Conservation (phyloP, 2,888 invertebrate species). For the Tuberolachnus salignus region DNA sequence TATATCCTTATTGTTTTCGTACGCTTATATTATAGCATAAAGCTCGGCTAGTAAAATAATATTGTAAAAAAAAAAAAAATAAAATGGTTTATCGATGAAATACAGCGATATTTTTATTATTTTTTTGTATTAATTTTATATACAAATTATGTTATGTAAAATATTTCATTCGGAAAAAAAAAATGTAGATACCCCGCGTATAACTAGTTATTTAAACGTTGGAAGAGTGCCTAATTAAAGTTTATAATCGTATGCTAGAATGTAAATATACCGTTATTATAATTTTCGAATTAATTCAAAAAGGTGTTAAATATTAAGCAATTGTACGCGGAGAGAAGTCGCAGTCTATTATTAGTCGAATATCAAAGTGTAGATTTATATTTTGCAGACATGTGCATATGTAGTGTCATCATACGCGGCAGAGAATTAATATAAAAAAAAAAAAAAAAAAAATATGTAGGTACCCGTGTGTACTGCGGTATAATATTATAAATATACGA, state of each 20-base stretch:
- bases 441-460: too few species aligned
- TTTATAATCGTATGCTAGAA: not conserved
- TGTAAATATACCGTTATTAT: constrained; percentile 18
- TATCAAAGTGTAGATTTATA: too few species aligned
- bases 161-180: constrained; percentile 13
- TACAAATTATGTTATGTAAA: not conserved
- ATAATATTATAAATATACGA: too few species aligned
- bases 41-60: too few species aligned
- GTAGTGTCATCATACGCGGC: too few species aligned
- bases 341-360: constrained; percentile 2
- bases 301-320: constrained; percentile 5
- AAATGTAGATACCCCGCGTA: not conserved
- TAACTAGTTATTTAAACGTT: constrained; percentile 30
- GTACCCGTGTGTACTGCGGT: too few species aligned
- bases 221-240: constrained; percentile 25
- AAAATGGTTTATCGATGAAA: not conserved
- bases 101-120: not conserved
- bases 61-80: too few species aligned
- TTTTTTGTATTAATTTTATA: not conserved
- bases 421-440: not conserved
- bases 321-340: not conserved
- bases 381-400: too few species aligned
- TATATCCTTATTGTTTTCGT: too few species aligned
- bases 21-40: too few species aligned
- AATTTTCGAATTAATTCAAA: constrained; percentile 15